A percentile compares a stretch with the other conserved stretches of the same genome.
Conservation (phyloP, 2,888 invertebrate species). For the Drosophila borborema region DNA sequence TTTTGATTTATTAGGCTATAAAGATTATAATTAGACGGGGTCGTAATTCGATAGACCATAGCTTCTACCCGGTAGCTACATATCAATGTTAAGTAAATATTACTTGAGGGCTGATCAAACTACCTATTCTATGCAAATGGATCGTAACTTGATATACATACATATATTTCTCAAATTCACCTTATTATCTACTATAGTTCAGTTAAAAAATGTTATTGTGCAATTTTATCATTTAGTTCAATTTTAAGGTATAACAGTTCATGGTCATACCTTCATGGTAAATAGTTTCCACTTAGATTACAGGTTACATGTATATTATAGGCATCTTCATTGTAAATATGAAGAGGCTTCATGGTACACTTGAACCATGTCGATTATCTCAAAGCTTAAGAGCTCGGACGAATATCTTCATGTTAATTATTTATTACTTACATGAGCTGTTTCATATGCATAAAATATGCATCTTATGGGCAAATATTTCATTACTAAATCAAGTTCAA, state of each 20-base stretch:
- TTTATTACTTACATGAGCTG: not conserved
- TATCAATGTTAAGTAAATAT: not conserved
- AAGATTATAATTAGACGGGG: conserved; percentile 52
- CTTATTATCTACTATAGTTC: not conserved
- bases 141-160: not conserved
- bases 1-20: conserved; percentile 50
- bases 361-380: no score
- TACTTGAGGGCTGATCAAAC: conserved; percentile 2
- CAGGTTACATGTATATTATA: no score
- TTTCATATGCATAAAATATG: not conserved
- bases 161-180: no score
- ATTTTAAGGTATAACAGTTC: not conserved
- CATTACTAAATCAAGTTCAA: no score
- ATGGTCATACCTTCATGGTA: not conserved
- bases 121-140: not conserved
- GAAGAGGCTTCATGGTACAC: no score
- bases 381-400: no score
- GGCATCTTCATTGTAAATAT: not conserved
- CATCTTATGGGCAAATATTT: not conserved
- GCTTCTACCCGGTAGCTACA: conserved; percentile 5
- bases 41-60: conserved; percentile 26
- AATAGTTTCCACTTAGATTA: not conserved
- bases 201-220: not conserved
- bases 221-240: not conserved
- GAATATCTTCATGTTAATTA: not conserved